phyloP scores from a whole-genome alignment of 2,113 vertebrate species.

The Acanthisitta chloris region DNA sequence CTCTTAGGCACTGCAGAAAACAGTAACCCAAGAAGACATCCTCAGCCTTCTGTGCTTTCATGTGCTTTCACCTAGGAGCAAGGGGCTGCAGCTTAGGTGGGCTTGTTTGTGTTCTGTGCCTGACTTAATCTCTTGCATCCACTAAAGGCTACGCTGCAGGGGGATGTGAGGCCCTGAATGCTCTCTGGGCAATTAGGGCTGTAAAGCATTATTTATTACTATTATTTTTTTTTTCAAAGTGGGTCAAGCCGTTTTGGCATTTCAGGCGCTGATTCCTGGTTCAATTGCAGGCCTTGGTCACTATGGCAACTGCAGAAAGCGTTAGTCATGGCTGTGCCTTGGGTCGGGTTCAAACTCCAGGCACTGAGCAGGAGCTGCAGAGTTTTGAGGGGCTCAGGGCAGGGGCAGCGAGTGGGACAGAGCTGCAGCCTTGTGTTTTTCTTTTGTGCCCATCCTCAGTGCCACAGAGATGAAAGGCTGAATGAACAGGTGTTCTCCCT shows the following conservation, averaged over 20 bases:
- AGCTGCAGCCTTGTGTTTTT: not conserved
- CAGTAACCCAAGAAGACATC: not conserved
- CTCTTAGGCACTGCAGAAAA: not conserved
- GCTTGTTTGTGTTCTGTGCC: slow-evolving; percentile 9
- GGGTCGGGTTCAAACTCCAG: slow-evolving; percentile 68
- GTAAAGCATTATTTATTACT: slow-evolving; percentile 49
- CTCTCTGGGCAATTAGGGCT: not conserved
- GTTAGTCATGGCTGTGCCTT: slow-evolving; percentile 75
- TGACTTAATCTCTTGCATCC: not conserved
- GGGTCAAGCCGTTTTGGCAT: slow-evolving; percentile 78
- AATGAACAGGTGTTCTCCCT: accelerated
- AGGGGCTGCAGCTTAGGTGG: slow-evolving; percentile 20
- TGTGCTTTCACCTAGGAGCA: not conserved
- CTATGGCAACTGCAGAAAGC: slow-evolving; percentile 74
- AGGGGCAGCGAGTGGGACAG: not conserved
- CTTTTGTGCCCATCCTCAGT: not conserved
- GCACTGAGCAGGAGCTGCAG: slow-evolving; percentile 30
- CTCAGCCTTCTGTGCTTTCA: not conserved
- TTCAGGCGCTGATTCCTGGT: slow-evolving; percentile 66
- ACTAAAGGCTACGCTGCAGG: not conserved
- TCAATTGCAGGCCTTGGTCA: slow-evolving; percentile 62
- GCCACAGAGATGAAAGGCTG: not conserved
- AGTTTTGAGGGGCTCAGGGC: not conserved
- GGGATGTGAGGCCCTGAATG: not conserved
- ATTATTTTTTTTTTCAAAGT: slow-evolving; percentile 66